A percentile compares a stretch with the other conserved stretches of the same genome.
Evolutionary conservation across 2,113 vertebrate genomes (phyloP).

Genomic region (Leuciscus idus): DNA sequence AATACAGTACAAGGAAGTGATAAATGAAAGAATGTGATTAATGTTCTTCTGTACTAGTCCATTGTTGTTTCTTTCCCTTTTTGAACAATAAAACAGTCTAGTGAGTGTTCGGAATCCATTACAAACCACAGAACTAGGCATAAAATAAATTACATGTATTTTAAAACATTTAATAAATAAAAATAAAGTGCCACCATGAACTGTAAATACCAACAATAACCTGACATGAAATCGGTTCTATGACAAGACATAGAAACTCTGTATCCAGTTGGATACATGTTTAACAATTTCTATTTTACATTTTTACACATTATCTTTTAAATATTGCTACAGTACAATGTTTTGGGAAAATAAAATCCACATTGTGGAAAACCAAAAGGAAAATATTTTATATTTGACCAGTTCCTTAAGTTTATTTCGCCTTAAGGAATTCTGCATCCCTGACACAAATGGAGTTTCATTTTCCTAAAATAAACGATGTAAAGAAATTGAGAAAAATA

Average conservation of each 20-base stretch:
- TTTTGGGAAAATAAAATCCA: slow-evolving; percentile 69
- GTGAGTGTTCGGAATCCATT: slow-evolving; percentile 35
- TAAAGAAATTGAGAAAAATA: slow-evolving; percentile 15
- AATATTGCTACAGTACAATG: slow-evolving; percentile 81
- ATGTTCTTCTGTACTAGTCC: slow-evolving; percentile 36
- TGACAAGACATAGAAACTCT: slow-evolving; percentile 72
- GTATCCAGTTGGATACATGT: slow-evolving; percentile 71
- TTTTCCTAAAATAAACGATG: slow-evolving; percentile 37
- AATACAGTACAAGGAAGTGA: neutral
- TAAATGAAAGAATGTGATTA: neutral
- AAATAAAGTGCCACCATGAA: slow-evolving; percentile 65
- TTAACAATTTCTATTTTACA: slow-evolving; percentile 76
- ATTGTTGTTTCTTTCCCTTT: neutral
- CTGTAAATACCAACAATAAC: slow-evolving; percentile 68
- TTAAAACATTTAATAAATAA: slow-evolving; percentile 40
- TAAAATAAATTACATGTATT: neutral
- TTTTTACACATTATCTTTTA: slow-evolving; percentile 73
- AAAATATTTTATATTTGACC: slow-evolving; percentile 52
- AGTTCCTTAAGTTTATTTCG: slow-evolving; percentile 2
- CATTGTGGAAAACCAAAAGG: slow-evolving; percentile 71
- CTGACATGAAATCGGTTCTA: slow-evolving; percentile 53
- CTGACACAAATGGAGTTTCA: slow-evolving; percentile 52
- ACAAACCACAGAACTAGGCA: slow-evolving; percentile 35
- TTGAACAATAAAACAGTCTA: slow-evolving; percentile 8
- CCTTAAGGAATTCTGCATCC: slow-evolving; percentile 45